These are phyloP conservation scores for Drosophila histrio DNA, from an alignment of 2,888 invertebrate genomes.

Conservation along the genomic window DNA sequence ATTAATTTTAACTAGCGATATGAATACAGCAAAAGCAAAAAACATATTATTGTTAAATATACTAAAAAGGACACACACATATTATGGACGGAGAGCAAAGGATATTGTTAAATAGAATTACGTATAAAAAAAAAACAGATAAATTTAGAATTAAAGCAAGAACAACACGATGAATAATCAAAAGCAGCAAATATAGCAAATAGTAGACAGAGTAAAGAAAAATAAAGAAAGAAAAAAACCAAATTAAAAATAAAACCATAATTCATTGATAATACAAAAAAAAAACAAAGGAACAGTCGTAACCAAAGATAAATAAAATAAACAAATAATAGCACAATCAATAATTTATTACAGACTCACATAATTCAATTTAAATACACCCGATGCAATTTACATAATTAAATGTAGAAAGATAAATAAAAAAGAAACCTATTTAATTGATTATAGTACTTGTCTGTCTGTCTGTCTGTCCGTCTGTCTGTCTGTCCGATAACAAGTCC, in stretches of 20 bases:
- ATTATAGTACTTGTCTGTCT: neutral
- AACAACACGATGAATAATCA: constrained; percentile 73
- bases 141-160: constrained; percentile 53
- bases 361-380: constrained; percentile 48
- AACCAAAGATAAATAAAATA: constrained; percentile 39
- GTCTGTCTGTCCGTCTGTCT: neutral
- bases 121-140: constrained; percentile 30
- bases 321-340: constrained; percentile 58
- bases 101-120: constrained; percentile 78
- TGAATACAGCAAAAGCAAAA: constrained; percentile 61
- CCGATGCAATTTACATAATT: constrained; percentile 40
- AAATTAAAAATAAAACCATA: constrained; percentile 31
- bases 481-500: neutral
- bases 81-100: constrained; percentile 66
- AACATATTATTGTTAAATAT: constrained; percentile 73
- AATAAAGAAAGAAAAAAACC: constrained; percentile 24
- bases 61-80: constrained; percentile 68
- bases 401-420: constrained; percentile 28
- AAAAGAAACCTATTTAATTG: constrained; percentile 4
- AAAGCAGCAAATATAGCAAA: constrained; percentile 72
- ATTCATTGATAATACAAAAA: constrained; percentile 35
- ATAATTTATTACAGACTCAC: constrained; percentile 49
- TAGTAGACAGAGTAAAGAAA: constrained; percentile 61
- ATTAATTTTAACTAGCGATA: constrained; percentile 78
- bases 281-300: constrained; percentile 11